Conservation (phyloP, 2,888 invertebrate genomes). For the Electrophaes corylata region DNA sequence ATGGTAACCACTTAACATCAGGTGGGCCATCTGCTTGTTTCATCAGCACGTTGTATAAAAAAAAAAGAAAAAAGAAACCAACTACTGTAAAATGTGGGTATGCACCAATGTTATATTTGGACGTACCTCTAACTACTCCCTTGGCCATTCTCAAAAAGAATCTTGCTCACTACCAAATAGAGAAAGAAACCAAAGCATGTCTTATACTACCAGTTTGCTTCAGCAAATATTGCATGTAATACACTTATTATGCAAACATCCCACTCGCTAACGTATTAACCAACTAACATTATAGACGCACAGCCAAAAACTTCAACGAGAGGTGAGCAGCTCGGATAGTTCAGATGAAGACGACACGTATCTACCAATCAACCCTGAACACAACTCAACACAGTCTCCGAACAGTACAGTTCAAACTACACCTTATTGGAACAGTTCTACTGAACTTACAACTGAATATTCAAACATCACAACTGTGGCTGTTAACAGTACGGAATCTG, state of each 20-base stretch:
- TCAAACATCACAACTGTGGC: background rate
- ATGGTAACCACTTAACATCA: too few species aligned
- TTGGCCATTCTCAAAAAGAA: too few species aligned
- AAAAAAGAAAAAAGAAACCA: too few species aligned
- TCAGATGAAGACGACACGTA: conserved; percentile 32
- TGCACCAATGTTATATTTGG: too few species aligned
- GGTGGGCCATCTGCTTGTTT: too few species aligned
- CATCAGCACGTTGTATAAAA: too few species aligned
- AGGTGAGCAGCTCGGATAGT: conserved; percentile 24
- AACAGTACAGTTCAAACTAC: background rate
- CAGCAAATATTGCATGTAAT: background rate
- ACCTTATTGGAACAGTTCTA: background rate
- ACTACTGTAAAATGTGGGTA: too few species aligned
- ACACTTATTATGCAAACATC: background rate
- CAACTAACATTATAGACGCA: conserved; percentile 40
- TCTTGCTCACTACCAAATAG: too few species aligned
- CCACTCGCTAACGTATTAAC: conserved; percentile 33
- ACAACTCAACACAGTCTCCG: background rate
- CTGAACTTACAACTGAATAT: background rate
- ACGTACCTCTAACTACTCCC: too few species aligned
- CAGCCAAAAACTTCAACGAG: conserved; percentile 4
- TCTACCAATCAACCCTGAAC: conserved; percentile 3
- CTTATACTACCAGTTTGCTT: too few species aligned
- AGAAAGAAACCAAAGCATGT: too few species aligned
- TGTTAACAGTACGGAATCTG: background rate